These are phyloP conservation scores for Hepsetus odoe DNA, from an alignment of 2,113 vertebrate species.

Conservation along the genomic window DNA sequence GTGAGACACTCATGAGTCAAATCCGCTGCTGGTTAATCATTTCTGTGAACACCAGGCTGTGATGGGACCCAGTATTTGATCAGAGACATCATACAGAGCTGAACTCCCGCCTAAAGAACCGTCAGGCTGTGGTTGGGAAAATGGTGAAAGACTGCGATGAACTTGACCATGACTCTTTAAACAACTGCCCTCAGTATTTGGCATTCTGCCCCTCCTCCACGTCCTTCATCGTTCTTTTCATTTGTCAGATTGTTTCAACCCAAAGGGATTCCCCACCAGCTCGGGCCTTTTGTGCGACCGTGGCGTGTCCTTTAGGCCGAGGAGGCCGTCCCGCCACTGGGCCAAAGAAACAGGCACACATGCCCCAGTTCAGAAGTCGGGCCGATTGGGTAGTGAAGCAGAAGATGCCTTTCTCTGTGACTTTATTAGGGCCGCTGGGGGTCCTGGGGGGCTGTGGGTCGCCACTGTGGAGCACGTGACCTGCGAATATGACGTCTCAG, in stretches of 20 bases:
- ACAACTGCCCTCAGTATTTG: background rate
- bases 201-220: background rate
- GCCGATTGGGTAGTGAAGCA: slow-evolving; percentile 43
- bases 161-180: no score
- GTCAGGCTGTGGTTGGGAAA: no score
- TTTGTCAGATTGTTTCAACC: background rate
- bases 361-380: slow-evolving; percentile 26
- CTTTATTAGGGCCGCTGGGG: slow-evolving; percentile 40
- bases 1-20: no score
- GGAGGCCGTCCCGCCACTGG: slow-evolving; percentile 9
- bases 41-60: no score
- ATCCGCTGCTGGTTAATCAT: no score
- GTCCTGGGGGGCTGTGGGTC: slow-evolving; percentile 22
- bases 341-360: slow-evolving; percentile 32
- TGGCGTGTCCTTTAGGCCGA: slow-evolving; percentile 17
- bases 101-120: no score
- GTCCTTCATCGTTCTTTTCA: background rate
- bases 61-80: no score
- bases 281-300: background rate
- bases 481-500: background rate
- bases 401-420: slow-evolving; percentile 39
- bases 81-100: no score
- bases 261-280: background rate
- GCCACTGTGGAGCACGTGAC: background rate
- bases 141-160: no score